A percentile compares a stretch with the other conserved stretches of the same genome.
Conservation (phyloP, 2,888 invertebrate species). For the Brachynemurus nebulosus region DNA sequence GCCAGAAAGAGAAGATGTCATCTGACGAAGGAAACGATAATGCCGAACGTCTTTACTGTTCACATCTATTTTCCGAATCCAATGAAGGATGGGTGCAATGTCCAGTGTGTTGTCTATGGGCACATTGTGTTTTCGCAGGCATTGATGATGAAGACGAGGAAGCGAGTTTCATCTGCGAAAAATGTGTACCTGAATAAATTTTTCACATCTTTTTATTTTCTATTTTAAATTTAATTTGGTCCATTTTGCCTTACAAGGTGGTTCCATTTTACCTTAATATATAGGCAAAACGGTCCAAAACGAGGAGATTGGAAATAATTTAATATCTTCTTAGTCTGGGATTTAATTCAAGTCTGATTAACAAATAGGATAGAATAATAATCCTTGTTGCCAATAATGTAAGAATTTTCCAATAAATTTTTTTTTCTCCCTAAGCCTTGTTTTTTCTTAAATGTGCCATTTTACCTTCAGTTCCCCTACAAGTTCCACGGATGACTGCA, state of each 20-base stretch:
- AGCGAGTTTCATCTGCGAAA: constrained; percentile 16
- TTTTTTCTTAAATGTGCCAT: too few species aligned
- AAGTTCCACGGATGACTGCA: too few species aligned
- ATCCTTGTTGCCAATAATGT: too few species aligned
- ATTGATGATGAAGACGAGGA: constrained; percentile 20
- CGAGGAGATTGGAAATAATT: neutral
- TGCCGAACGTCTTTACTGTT: constrained; percentile 14
- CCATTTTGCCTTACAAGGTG: neutral
- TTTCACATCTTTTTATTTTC: neutral
- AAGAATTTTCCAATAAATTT: too few species aligned
- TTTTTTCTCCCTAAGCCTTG: too few species aligned
- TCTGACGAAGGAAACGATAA: constrained; percentile 10
- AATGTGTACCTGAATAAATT: neutral
- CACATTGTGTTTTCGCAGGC: constrained; percentile 19
- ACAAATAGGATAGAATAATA: neutral
- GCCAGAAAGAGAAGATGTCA: too few species aligned
- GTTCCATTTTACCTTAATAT: neutral
- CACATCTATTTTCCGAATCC: constrained; percentile 17
- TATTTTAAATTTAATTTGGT: neutral
- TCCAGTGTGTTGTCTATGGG: constrained; percentile 17
- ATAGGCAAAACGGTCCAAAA: neutral
- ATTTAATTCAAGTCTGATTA: neutral
- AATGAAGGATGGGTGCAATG: constrained; percentile 20
- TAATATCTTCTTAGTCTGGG: neutral
- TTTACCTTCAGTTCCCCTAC: too few species aligned